These are phyloP conservation scores for Melanerpes aurifrons DNA, from an alignment of 2,113 vertebrate genomes.

Conservation along the genomic window DNA sequence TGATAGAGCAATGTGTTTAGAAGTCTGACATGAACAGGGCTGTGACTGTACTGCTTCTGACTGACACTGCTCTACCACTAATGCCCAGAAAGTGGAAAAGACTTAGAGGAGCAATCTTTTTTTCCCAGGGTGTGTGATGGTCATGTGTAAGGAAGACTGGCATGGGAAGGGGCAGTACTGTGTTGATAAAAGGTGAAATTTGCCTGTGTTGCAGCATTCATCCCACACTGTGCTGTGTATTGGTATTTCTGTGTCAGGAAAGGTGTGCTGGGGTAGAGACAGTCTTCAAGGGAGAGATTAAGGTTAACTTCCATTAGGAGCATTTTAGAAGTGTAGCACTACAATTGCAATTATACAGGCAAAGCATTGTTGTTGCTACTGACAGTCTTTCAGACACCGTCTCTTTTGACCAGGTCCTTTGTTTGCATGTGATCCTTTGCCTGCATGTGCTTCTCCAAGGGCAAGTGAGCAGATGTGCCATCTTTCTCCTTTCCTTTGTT, in stretches of 20 bases:
- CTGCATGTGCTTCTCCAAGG: not conserved
- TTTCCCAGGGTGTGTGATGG: not conserved
- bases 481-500: not conserved
- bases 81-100: not conserved
- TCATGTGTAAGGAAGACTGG: not conserved
- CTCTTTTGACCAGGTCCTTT: not conserved
- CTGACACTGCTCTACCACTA: not conserved
- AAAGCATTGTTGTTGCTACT: not conserved
- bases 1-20: not conserved
- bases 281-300: not conserved
- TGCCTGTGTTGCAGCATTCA: not conserved
- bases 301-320: not conserved
- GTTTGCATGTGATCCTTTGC: not conserved
- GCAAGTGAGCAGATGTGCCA: not conserved
- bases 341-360: not conserved
- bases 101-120: not conserved
- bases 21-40: not conserved
- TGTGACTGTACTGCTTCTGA: not conserved
- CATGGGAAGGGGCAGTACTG: not conserved
- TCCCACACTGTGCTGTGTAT: not conserved
- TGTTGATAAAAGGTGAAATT: not conserved
- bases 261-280: not conserved
- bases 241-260: not conserved
- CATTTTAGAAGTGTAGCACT: not conserved
- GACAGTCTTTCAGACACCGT: not conserved